Conservation (phyloP, 2,888 invertebrate species). For the Shargacucullia verbasci region DNA sequence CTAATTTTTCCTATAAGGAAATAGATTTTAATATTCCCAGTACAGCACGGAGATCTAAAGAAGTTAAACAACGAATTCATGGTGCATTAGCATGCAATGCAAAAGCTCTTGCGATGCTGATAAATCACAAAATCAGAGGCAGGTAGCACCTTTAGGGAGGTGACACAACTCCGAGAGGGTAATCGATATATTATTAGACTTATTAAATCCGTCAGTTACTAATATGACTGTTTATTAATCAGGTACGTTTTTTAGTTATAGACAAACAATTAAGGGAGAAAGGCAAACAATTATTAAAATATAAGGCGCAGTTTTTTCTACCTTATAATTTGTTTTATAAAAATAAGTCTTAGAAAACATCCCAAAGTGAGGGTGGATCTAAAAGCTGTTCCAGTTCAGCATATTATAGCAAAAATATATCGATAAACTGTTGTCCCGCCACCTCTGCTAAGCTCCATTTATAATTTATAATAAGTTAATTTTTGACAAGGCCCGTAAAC, state of each 20-base stretch:
- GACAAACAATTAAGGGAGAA: no score
- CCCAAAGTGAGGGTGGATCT: no score
- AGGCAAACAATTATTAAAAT: no score
- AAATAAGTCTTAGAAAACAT: no score
- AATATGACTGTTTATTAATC: no score
- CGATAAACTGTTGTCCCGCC: slow-evolving; percentile 51
- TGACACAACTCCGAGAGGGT: slow-evolving; percentile 18
- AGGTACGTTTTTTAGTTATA: no score
- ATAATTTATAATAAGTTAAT: slow-evolving; percentile 80
- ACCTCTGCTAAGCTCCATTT: slow-evolving; percentile 67
- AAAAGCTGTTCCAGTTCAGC: no score
- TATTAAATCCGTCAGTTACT: not conserved
- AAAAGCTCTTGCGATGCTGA: slow-evolving; percentile 65
- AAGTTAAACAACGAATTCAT: slow-evolving; percentile 67
- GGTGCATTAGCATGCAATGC: slow-evolving; percentile 69
- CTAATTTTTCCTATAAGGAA: slow-evolving; percentile 29
- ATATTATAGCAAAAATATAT: slow-evolving; percentile 35
- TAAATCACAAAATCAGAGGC: slow-evolving; percentile 71
- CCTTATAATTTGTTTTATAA: no score
- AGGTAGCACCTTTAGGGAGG: slow-evolving; percentile 67
- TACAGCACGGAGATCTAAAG: slow-evolving; percentile 46
- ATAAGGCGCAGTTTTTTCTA: no score
- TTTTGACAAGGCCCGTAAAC: slow-evolving; percentile 81
- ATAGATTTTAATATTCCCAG: slow-evolving; percentile 41
- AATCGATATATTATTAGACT: slow-evolving; percentile 36